Evolutionary conservation across 2,797 vertebrate genomes (phyloP).

Genomic region (Rhodeus uyekii): DNA sequence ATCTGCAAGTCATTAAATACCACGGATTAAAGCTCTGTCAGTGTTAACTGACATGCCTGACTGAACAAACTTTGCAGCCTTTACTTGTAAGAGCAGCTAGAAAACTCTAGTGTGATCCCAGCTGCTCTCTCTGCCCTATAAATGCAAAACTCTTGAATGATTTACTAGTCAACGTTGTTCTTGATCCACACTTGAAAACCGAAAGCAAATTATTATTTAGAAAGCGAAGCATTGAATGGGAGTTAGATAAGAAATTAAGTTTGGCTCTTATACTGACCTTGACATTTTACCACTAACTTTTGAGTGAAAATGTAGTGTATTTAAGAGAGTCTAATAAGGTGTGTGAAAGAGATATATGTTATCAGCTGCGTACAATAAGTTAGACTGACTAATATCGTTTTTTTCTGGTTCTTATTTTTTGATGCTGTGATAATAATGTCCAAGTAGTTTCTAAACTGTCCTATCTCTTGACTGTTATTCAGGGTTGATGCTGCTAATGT

Average conservation of each 20-base stretch:
- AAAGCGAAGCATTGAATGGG: not conserved
- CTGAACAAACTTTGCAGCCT: not conserved
- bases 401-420: not conserved
- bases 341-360: not conserved
- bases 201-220: not conserved
- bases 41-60: not conserved
- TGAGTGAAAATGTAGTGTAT: not conserved
- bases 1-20: conserved; percentile 26
- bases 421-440: not conserved
- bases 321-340: not conserved
- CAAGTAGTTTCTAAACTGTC: not conserved
- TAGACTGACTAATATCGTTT: not conserved
- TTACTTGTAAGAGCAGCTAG: not conserved
- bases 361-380: not conserved
- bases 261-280: not conserved
- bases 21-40: not conserved
- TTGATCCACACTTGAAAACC: not conserved
- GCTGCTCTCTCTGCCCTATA: not conserved
- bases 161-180: not conserved
- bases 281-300: not conserved
- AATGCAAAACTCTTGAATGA: not conserved
- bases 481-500: not conserved
- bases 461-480: not conserved
- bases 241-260: not conserved
- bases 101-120: not conserved